Evolutionary conservation across 2,888 invertebrate genomes (phyloP), one percentile per base, ranked within the genome.

Genomic region (Diogma glabrata): DNA sequence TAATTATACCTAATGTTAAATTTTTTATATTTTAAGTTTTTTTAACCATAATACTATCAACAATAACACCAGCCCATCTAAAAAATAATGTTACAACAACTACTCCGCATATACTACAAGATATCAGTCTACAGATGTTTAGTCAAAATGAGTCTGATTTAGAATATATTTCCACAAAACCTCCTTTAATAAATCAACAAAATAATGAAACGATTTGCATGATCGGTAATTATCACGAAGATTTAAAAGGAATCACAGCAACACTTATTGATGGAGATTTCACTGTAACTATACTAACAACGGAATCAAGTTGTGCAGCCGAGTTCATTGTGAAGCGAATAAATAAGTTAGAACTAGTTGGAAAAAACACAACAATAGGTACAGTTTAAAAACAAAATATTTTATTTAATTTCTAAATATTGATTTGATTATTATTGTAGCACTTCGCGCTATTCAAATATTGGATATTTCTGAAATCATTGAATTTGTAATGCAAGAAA

Each of bases 401-500:
- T 7, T 7, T 24, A 7, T 7, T 24, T 24, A 7, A 7, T 9
- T 24, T 5, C 6, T 24, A 24, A 24, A 24, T 24, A 7, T 24
- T 24, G 24, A 24, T 7, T 24, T 24, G 9, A 7, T 38, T 49
- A 14, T 17, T 36, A 28, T 26, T 47, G 1, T 36, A 69, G 69
- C 70, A 4, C 57, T 67, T 2, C 63, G 69, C 16, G 66, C 67
- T 4, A 66, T 70, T 49, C 55, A 57, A 7, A 58, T 68, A 10
- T 59, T 61, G 19, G 59, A 59, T 14, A 24, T 46, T n/a, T 57
- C 58, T 3, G 60, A 59, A 8, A 49, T 61, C 40, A 61, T 65
- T 1, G 66, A 67, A 57, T 65, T 69, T 4, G 59, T 70, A 1
- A 56, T 68, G 1, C 66, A 69, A 53, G 70, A 70, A 53, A 65